Conservation (phyloP, 2,113 vertebrate genomes). For the Rhea pennata region DNA sequence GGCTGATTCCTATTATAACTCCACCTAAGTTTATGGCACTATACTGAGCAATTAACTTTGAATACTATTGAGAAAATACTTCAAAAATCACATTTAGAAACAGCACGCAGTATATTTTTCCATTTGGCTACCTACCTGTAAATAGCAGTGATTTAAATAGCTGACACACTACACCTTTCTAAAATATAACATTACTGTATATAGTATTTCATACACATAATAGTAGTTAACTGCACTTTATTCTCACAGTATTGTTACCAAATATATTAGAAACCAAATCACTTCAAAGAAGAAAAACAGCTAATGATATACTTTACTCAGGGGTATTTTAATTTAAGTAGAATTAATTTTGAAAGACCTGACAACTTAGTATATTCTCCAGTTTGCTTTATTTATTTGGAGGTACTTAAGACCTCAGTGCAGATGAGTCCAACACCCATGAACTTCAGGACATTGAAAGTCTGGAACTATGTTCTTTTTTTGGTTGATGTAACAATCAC, state of each 20-base stretch:
- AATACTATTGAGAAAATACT: neutral
- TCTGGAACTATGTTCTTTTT: neutral
- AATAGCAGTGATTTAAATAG: neutral
- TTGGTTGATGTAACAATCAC: neutral
- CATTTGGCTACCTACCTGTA: neutral
- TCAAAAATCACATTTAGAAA: neutral
- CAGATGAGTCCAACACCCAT: neutral
- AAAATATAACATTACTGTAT: neutral
- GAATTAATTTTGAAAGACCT: neutral
- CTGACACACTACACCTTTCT: neutral
- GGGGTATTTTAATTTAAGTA: neutral
- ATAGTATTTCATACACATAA: neutral
- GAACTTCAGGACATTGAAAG: neutral
- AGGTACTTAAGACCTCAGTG: neutral
- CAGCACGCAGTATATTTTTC: neutral
- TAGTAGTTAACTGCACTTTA: neutral
- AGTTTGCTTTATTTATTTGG: neutral
- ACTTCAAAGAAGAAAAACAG: neutral
- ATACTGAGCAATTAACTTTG: neutral
- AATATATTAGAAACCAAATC: neutral
- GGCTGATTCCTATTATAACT: neutral
- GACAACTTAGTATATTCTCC: fast-evolving
- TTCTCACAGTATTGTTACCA: neutral
- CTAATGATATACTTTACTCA: neutral
- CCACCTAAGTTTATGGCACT: neutral